phyloP scores from a whole-genome alignment of 1,140 invertebrate genomes.

The Amyelois transitella region DNA sequence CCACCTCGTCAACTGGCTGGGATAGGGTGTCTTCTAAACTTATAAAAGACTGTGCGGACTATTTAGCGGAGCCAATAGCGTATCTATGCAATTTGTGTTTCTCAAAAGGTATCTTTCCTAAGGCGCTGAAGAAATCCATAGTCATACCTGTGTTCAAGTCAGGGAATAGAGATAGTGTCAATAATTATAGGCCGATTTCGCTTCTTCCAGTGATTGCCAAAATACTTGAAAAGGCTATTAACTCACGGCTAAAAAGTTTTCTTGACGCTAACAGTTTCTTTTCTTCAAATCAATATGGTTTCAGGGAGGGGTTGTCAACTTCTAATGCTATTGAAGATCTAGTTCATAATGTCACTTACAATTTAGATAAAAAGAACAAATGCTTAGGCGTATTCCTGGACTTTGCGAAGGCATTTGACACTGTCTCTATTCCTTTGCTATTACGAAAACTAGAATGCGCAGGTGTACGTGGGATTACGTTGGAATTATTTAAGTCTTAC shows the following conservation, averaged over 20 bases:
- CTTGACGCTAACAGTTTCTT: background rate
- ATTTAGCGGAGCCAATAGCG: background rate
- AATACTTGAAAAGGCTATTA: background rate
- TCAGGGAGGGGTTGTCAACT: background rate
- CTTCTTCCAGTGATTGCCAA: background rate
- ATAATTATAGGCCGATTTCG: conserved; percentile 1
- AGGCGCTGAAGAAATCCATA: background rate
- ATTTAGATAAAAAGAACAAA: background rate
- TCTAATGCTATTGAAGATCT: background rate
- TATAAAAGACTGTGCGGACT: background rate
- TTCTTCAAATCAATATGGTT: background rate
- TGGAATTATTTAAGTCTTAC: background rate
- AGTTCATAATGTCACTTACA: background rate
- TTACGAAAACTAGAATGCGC: background rate
- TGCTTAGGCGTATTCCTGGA: background rate
- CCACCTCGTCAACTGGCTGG: background rate
- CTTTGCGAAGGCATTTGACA: conserved; percentile 5
- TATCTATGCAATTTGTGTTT: background rate
- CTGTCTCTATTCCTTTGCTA: background rate
- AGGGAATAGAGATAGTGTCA: background rate
- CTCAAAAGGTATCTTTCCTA: background rate
- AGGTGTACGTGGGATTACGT: background rate
- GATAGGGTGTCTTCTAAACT: background rate
- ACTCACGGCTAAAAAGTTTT: background rate
- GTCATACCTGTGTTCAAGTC: background rate